Evolutionary conservation across 2,888 invertebrate species (phyloP).

Genomic region (Galerucella pusilla): DNA sequence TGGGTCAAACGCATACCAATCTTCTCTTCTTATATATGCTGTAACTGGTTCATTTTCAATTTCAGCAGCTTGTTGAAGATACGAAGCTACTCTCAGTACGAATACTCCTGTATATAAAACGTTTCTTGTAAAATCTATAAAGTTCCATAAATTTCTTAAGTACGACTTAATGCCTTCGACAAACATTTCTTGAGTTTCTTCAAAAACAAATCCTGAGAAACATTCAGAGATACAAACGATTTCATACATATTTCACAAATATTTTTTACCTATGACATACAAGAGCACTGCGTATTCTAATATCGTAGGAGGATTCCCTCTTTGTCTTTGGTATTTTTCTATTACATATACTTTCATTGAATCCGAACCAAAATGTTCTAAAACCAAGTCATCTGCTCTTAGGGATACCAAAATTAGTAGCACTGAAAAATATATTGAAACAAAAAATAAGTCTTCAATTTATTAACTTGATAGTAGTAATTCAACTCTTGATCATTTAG

Average conservation of each 20-base stretch:
- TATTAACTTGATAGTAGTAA: not conserved
- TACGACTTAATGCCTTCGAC: constrained; percentile 88
- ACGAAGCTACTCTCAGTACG: constrained; percentile 77
- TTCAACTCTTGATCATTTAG: not conserved
- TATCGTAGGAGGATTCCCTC: constrained; percentile 87
- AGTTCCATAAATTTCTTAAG: constrained; percentile 95
- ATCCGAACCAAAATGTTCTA: constrained; percentile 79
- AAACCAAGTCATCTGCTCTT: constrained; percentile 82
- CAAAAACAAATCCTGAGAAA: constrained; percentile 85
- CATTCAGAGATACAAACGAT: not conserved
- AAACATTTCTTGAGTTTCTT: constrained; percentile 92
- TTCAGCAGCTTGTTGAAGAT: constrained; percentile 78
- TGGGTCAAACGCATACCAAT: constrained; percentile 94
- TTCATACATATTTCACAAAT: not conserved
- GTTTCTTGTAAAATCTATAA: constrained; percentile 94
- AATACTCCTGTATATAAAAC: constrained; percentile 83
- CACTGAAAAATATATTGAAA: constrained; percentile 68
- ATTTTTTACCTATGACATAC: constrained; percentile 79
- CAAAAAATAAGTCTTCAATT: too few species aligned
- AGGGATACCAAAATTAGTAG: constrained; percentile 93
- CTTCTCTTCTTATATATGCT: constrained; percentile 81
- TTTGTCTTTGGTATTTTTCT: constrained; percentile 75
- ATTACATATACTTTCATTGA: constrained; percentile 72
- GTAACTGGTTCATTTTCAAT: constrained; percentile 75
- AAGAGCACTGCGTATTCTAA: constrained; percentile 85